Evolutionary conservation across 1,140 invertebrate species (phyloP), one percentile per base, ranked within the genome.

Genomic region (Trachelipus rathkii): DNA sequence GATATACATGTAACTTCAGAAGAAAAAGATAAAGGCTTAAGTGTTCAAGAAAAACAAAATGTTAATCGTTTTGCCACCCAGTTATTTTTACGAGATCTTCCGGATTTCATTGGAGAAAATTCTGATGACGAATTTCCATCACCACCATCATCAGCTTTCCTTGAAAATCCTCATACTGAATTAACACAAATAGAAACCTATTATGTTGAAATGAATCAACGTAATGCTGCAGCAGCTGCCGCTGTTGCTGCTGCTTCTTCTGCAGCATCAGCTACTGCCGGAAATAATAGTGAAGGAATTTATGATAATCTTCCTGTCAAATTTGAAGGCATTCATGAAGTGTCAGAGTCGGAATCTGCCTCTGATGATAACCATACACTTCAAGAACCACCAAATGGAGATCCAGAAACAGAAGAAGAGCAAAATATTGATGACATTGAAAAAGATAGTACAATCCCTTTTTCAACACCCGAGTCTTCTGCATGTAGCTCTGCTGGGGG

Each of bases 101-200:
- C 87, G 33, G 89, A 90, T 73, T 89, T 78, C 73, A 75, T 76
- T 33, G 77, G 74, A 88, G 5, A 87, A 87, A 43, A 80, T 79
- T 75, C 77, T 19, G 76, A 75, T 72, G 81, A 81, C 75, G 81
- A 81, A 60, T 81, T 81, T 46, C 81, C 81, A 8, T 81, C 81
- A 53, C 81, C 81, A 24, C 81, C 81, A 15, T 77, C 75, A 15
- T 81, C 79, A 44, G 78, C 81, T 53, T 81, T 81, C 45, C 24
- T 81, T 43, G 81, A 81, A 50, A 79, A 79, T 67, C 77, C 78
- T 73, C 78, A 80, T 45, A 87, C 88, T 6, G 85, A 90, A 13
- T 88, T 92, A n/a, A 91, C 91, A 82, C 91, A 92, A 83, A 90
- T 94, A n/a, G 91, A 93, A 85, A 92, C 92, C 43, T 93, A 92